phyloP scores from a whole-genome alignment of 2,113 vertebrate genomes.

The Gallinago media region DNA sequence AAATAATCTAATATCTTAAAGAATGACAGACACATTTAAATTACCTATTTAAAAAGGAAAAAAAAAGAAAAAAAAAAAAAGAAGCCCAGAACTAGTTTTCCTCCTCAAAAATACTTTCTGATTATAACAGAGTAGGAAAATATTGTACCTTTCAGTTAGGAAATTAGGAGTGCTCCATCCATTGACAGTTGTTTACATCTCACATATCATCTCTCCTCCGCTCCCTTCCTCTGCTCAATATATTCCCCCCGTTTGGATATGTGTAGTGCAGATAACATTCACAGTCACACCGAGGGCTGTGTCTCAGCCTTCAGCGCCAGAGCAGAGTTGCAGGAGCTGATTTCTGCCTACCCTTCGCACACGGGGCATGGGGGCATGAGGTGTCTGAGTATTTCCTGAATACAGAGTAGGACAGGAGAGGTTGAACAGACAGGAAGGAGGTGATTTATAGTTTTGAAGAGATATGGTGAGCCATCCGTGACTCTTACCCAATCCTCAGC shows the following conservation, averaged over 20 bases:
- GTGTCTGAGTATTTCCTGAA: background rate
- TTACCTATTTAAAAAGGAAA: background rate
- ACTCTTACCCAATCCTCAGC: background rate
- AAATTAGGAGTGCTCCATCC: background rate
- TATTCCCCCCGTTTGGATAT: fast-evolving
- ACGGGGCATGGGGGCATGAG: background rate
- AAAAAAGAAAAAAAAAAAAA: background rate
- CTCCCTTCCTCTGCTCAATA: background rate
- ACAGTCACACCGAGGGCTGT: background rate
- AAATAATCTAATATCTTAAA: background rate
- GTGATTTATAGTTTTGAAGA: background rate
- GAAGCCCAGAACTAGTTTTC: background rate
- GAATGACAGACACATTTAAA: background rate
- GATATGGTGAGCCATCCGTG: background rate
- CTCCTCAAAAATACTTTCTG: background rate
- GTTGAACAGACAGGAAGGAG: background rate
- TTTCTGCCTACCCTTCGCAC: background rate
- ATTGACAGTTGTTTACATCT: background rate
- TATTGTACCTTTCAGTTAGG: background rate
- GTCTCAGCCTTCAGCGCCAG: background rate
- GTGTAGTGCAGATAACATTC: background rate
- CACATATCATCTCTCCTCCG: background rate
- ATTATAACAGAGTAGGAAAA: background rate
- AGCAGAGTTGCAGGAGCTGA: background rate
- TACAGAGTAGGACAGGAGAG: background rate